Conservation (phyloP, 2,888 invertebrate genomes). For the Ecdyonurus torrentis region DNA sequence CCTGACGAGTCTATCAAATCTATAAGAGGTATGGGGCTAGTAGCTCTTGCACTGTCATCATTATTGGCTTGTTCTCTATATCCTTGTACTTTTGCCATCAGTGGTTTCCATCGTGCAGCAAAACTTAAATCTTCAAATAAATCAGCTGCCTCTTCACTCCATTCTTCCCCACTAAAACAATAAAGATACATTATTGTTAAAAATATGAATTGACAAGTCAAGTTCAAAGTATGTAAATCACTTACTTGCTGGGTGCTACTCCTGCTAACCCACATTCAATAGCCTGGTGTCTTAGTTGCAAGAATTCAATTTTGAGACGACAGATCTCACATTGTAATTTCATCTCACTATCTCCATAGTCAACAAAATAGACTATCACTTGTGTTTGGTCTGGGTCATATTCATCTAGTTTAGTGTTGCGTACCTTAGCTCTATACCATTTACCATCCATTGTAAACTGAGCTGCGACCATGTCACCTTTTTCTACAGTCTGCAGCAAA, state of each 20-base stretch:
- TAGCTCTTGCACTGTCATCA: constrained; percentile 28
- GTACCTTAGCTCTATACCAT: constrained; percentile 65
- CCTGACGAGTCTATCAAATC: constrained; percentile 53
- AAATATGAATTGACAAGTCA: neutral
- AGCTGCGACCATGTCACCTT: constrained; percentile 73
- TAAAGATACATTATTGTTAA: neutral
- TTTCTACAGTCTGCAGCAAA: constrained; percentile 32
- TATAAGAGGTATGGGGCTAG: constrained; percentile 59
- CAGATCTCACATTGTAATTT: constrained; percentile 46
- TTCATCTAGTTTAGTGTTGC: constrained; percentile 42
- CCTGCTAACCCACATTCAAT: constrained; percentile 72
- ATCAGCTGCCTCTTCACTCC: constrained; percentile 20
- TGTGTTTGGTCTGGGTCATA: constrained; percentile 40
- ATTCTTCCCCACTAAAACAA: neutral
- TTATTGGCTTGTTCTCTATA: constrained; percentile 36
- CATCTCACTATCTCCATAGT: constrained; percentile 71
- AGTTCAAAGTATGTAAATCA: constrained; percentile 9
- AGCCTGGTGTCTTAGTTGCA: constrained; percentile 61
- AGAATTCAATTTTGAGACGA: constrained; percentile 56
- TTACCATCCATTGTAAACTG: constrained; percentile 63
- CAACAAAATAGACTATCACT: constrained; percentile 63
- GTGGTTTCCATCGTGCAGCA: constrained; percentile 52
- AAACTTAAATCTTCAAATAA: constrained; percentile 25
- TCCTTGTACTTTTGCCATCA: constrained; percentile 57
- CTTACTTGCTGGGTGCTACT: constrained; percentile 40